phyloP scores from a whole-genome alignment of 2,888 invertebrate species.

The Perdita meconis region DNA sequence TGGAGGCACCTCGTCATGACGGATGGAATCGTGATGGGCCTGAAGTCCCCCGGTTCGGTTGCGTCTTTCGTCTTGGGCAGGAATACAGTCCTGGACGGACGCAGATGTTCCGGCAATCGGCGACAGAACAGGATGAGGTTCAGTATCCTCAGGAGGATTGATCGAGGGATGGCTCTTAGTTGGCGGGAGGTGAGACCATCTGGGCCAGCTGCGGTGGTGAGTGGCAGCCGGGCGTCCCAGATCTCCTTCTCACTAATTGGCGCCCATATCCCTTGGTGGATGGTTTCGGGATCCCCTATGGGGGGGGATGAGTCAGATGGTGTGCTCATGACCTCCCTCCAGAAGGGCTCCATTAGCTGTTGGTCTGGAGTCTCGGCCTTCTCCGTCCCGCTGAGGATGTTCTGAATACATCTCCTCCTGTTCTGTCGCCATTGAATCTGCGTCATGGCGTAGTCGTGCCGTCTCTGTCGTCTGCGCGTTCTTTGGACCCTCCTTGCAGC shows the following conservation, averaged over 20 bases:
- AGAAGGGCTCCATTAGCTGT: background rate
- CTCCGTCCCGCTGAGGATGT: slow-evolving; percentile 28
- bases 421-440: slow-evolving; percentile 52
- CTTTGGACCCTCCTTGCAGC: no score
- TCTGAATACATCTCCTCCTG: slow-evolving; percentile 42
- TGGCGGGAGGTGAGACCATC: slow-evolving; percentile 53
- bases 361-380: background rate
- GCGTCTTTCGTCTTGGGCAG: slow-evolving; percentile 62
- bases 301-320: background rate
- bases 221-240: background rate
- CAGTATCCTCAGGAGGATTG: slow-evolving; percentile 43
- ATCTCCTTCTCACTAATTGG: background rate
- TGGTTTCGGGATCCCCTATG: no score
- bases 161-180: slow-evolving; percentile 38
- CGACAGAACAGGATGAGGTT: slow-evolving; percentile 58
- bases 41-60: slow-evolving; percentile 48
- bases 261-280: background rate
- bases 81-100: slow-evolving; percentile 48
- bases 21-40: slow-evolving; percentile 63
- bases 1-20: slow-evolving; percentile 47
- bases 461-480: background rate
- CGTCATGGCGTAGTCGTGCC: slow-evolving; percentile 34
- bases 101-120: slow-evolving; percentile 41
- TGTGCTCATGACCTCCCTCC: background rate
- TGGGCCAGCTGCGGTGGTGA: slow-evolving; percentile 42